Evolutionary conservation across 2,797 vertebrate species (phyloP).

Genomic region (Myiothlypis chrysogaster): DNA sequence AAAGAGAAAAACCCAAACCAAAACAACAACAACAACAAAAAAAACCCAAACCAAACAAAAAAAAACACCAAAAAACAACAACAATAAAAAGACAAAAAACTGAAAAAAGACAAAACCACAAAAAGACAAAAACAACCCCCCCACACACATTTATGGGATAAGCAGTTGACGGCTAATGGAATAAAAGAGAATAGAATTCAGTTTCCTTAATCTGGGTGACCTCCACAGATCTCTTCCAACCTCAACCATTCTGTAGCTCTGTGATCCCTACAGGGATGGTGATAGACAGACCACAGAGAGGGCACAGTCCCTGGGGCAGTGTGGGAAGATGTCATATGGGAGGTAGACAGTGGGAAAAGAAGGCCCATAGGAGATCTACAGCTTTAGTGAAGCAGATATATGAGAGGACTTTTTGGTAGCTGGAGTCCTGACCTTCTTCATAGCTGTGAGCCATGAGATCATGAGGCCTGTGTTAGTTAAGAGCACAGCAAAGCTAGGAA

Average conservation of each 20-base stretch:
- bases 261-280: neutral
- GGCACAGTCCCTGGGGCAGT: neutral
- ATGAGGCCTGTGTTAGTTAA: neutral
- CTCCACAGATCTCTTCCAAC: neutral
- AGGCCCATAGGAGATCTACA: neutral
- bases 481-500: neutral
- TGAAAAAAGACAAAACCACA: too few relatives aligned
- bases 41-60: too few relatives aligned
- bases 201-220: neutral
- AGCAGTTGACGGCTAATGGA: neutral
- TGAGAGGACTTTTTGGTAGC: neutral
- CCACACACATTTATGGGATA: neutral
- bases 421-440: neutral
- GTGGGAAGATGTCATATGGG: neutral
- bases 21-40: too few relatives aligned
- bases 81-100: too few relatives aligned
- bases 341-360: neutral
- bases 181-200: neutral
- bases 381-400: neutral
- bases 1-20: neutral
- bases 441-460: neutral
- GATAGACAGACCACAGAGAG: accelerated
- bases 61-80: too few relatives aligned
- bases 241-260: neutral
- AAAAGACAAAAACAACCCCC: too few relatives aligned